Conservation (phyloP, 2,797 vertebrate species). For the Neomorphus geoffroyi region DNA sequence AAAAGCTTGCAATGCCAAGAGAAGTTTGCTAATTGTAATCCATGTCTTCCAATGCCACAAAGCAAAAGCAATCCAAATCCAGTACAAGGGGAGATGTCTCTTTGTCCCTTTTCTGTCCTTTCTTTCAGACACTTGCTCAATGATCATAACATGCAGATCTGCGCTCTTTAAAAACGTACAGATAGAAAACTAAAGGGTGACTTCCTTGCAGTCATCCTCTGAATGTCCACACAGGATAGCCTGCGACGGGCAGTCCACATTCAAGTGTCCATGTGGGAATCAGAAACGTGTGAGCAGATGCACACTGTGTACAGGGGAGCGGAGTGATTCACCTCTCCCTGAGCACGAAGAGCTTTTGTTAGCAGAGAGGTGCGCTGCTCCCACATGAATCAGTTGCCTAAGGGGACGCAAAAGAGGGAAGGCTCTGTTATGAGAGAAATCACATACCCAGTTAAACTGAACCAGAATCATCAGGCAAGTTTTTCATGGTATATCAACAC, state of each 20-base stretch:
- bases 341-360: neutral
- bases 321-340: neutral
- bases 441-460: neutral
- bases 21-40: neutral
- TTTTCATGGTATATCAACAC: neutral
- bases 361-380: neutral
- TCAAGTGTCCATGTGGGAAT: neutral
- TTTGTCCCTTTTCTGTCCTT: neutral
- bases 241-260: neutral
- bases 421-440: fast-evolving
- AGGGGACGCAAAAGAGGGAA: neutral
- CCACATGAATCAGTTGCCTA: neutral
- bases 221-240: neutral
- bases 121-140: neutral
- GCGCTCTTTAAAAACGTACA: fast-evolving
- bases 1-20: neutral
- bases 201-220: neutral
- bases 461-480: neutral
- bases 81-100: neutral
- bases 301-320: fast-evolving
- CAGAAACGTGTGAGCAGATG: fast-evolving
- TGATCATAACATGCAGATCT: neutral
- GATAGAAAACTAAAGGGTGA: neutral
- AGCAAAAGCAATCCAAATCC: neutral
- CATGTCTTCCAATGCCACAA: neutral